Conservation (phyloP, 2,888 invertebrate species). For the Erebia ligea region DNA sequence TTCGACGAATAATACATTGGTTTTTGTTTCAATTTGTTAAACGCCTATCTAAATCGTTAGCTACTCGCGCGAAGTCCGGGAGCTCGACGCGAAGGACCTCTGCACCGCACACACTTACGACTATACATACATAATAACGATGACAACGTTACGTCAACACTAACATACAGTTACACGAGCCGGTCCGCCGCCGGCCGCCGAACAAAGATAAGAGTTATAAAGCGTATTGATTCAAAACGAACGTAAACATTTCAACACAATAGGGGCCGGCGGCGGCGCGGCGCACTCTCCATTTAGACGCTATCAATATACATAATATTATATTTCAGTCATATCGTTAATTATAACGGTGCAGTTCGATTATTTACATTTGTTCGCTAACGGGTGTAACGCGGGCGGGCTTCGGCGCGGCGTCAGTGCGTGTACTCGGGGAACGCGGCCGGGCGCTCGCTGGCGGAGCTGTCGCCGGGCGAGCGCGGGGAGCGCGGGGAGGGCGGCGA, state of each 20-base stretch:
- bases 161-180: slow-evolving; percentile 55
- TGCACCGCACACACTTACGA: slow-evolving; percentile 62
- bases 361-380: slow-evolving; percentile 65
- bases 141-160: slow-evolving; percentile 61
- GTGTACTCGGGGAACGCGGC: slow-evolving; percentile 66
- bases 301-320: slow-evolving; percentile 58
- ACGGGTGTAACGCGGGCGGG: slow-evolving; percentile 56
- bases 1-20: slow-evolving; percentile 58
- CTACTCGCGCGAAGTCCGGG: slow-evolving; percentile 63
- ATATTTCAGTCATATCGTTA: slow-evolving; percentile 77
- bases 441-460: slow-evolving; percentile 74
- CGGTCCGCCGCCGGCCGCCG: slow-evolving; percentile 59
- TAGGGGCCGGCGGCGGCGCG: slow-evolving; percentile 55
- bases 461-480: slow-evolving; percentile 47
- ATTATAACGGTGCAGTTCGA: slow-evolving; percentile 62
- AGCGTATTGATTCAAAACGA: slow-evolving; percentile 76
- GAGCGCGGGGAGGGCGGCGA: slow-evolving; percentile 56
- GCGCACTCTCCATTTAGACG: slow-evolving; percentile 54
- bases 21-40: slow-evolving; percentile 78
- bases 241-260: slow-evolving; percentile 61
- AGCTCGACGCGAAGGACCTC: slow-evolving; percentile 62
- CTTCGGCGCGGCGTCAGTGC: slow-evolving; percentile 60
- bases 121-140: slow-evolving; percentile 62
- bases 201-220: slow-evolving; percentile 72
- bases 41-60: slow-evolving; percentile 80